Percentiles rank a stretch among this genome's conserved stretches.
These are phyloP conservation scores for Muricea muricata DNA, from an alignment of 92 coral and sea anemone species.

Conservation along the genomic window DNA sequence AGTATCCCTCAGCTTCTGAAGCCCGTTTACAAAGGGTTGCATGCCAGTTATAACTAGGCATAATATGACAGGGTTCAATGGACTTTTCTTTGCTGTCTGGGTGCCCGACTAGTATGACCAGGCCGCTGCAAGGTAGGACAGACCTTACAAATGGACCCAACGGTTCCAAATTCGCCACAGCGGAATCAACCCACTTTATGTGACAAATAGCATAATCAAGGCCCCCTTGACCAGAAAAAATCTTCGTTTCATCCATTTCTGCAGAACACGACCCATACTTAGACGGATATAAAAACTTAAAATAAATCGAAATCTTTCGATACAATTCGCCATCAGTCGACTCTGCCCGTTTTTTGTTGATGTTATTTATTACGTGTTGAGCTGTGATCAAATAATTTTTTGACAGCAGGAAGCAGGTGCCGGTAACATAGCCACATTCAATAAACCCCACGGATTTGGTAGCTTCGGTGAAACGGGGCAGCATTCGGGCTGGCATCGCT, in stretches of 20 bases:
- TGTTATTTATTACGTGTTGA: background rate
- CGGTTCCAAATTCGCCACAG: background rate
- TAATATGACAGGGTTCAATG: background rate
- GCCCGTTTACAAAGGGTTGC: background rate
- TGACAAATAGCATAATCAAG: background rate
- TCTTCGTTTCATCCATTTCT: background rate
- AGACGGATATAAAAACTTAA: background rate
- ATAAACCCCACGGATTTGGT: background rate
- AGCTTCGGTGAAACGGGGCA: background rate
- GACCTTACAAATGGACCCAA: background rate
- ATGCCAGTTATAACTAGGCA: background rate
- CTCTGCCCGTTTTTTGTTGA: background rate
- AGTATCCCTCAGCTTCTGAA: background rate
- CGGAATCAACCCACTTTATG: background rate
- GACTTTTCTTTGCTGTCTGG: background rate
- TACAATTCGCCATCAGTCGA: background rate
- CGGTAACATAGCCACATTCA: background rate
- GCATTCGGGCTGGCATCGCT: background rate
- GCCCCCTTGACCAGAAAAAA: background rate
- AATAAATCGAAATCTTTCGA: background rate
- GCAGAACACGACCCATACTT: background rate
- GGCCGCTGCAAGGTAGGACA: background rate
- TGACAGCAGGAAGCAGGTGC: background rate
- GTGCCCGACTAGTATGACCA: background rate
- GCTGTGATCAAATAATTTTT: background rate